phyloP scores from a whole-genome alignment of 2,888 invertebrate genomes.

The Erebia palarica region DNA sequence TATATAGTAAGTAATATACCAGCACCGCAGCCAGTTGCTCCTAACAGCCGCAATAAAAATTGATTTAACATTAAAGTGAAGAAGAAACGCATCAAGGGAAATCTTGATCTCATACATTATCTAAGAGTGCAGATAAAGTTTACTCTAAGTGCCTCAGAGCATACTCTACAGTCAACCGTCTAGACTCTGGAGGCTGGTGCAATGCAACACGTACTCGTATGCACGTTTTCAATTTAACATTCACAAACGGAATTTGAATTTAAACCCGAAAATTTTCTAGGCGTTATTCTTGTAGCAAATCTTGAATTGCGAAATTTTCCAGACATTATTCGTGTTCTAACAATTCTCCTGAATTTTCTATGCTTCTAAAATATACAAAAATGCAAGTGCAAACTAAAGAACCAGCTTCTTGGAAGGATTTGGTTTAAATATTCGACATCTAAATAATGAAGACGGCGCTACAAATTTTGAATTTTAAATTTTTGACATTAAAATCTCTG shows the following conservation, averaged over 20 bases:
- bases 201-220: too few relatives aligned
- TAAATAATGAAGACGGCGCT: too few relatives aligned
- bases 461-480: too few relatives aligned
- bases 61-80: conserved; percentile 4
- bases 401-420: too few relatives aligned
- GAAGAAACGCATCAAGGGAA: conserved; percentile 5
- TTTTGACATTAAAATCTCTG: too few relatives aligned
- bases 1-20: too few relatives aligned
- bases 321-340: background rate
- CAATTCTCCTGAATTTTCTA: background rate
- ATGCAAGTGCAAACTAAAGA: background rate
- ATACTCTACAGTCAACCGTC: too few relatives aligned
- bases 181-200: background rate
- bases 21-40: background rate
- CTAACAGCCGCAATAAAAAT: background rate
- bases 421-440: too few relatives aligned
- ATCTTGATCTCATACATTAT: conserved; percentile 17
- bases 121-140: conserved; percentile 11
- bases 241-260: background rate
- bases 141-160: background rate
- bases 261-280: background rate
- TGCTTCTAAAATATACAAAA: background rate
- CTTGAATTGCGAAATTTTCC: background rate
- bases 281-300: background rate
- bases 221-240: conserved; percentile 6